Conservation (phyloP, 2,797 vertebrate species). For the Synanceia verrucosa region DNA sequence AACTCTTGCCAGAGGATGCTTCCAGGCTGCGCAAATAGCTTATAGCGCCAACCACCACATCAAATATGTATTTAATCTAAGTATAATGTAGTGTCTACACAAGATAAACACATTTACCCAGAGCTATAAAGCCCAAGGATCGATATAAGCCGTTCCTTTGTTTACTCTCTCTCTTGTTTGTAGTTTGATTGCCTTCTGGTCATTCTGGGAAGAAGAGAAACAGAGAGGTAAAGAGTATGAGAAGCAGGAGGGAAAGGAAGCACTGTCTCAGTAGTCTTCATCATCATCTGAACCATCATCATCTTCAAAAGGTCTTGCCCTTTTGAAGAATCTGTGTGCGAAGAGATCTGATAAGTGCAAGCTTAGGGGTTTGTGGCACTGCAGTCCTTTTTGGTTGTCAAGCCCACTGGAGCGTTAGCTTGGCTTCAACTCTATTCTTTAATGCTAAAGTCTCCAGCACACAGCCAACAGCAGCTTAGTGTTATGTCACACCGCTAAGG, state of each 20-base stretch:
- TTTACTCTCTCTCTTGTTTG: conserved; percentile 61
- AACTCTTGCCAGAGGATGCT: conserved; percentile 46
- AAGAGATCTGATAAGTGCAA: conserved; percentile 43
- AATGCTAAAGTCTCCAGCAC: conserved; percentile 22
- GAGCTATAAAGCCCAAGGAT: conserved; percentile 51
- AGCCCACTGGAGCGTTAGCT: conserved; percentile 33
- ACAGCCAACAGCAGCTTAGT: conserved; percentile 12
- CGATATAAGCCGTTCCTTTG: conserved; percentile 58
- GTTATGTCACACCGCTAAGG: conserved; percentile 21
- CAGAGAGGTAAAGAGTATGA: conserved; percentile 16
- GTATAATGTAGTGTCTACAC: conserved; percentile 52
- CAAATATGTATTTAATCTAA: conserved; percentile 66
- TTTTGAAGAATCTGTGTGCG: conserved; percentile 41
- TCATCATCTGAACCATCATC: conserved; percentile 16
- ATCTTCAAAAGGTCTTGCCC: conserved; percentile 18
- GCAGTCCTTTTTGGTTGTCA: conserved; percentile 46
- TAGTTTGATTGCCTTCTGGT: conserved; percentile 50
- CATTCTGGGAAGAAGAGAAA: conserved; percentile 39
- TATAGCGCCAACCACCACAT: conserved; percentile 42
- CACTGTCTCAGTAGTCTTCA: conserved; percentile 2
- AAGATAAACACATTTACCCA: conserved; percentile 66
- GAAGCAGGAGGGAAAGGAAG: conserved; percentile 13
- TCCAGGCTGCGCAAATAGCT: conserved; percentile 32
- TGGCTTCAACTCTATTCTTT: conserved; percentile 6
- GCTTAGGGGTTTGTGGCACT: conserved; percentile 9